Evolutionary conservation across 2,888 invertebrate genomes (phyloP), one percentile per base, ranked within the genome.

Genomic region (Idaea dimidiata): DNA sequence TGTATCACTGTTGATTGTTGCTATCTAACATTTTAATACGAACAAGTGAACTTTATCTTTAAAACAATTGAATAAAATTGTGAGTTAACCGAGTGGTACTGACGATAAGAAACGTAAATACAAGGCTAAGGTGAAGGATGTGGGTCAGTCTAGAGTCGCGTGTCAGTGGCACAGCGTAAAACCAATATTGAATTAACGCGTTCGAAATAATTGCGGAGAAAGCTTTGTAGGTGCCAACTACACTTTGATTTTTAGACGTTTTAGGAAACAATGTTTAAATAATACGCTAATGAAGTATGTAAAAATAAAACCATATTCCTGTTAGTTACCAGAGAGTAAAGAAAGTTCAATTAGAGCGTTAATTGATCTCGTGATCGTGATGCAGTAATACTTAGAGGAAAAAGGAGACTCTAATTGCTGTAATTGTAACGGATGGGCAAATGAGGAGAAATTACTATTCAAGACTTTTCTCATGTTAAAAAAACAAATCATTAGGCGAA

Each of bases 101-200:
- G 68, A 67, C 68, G 73, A 76, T 78, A 76, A 74, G 67, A 71
- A 74, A 66, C 59, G 65, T 67, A 63, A 72, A 72, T 66, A 72
- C 68, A 71, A 69, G 80, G 75, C 75, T 67, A 84, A 85, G 83
- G 82, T 82, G 78, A 82, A 83, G 81, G 83, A 85, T 86, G 82
- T 88, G 76, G 85, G 86, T 81, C 86, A 80, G 63, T 72, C 67
- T 72, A 24, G 70, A 70, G 73, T 72, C 75, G 72, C 78, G 73
- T 81, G 82, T 79, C 74, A 71, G 71, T 72, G 73, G 75, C 83
- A 84, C 82, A 77, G 82, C 82, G 87, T 79, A 88, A 84, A 86
- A 82, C 85, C 81, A 91, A 92, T 90, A 91, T 91, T 91, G 87
- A 88, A 87, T 85, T 88, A 89, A 87, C 90, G 84, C 80, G 84